Percentiles rank a stretch among this genome's conserved stretches.
These are phyloP conservation scores for Venusia cambrica DNA, from an alignment of 2,888 invertebrate genomes.

Conservation along the genomic window DNA sequence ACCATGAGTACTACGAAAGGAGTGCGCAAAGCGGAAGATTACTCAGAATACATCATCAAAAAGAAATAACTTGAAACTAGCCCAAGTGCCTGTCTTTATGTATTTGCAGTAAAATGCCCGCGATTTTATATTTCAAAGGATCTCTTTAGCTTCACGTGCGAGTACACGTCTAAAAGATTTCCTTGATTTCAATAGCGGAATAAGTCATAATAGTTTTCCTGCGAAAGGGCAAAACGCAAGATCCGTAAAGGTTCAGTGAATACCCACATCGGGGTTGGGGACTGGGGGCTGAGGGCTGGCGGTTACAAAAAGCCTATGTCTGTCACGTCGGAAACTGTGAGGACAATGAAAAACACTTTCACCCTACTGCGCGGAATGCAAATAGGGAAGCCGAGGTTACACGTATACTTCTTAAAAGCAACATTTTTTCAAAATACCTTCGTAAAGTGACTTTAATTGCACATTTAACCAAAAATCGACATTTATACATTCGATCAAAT, in stretches of 20 bases:
- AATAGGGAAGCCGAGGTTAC: conserved; percentile 47
- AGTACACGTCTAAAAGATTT: conserved; percentile 8
- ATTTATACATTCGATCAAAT: no score
- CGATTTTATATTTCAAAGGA: conserved; percentile 7
- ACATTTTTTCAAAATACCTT: conserved; percentile 7
- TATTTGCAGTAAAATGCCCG: no score
- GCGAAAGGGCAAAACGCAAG: conserved; percentile 34
- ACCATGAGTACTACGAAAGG: conserved; percentile 3
- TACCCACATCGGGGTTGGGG: conserved; percentile 21
- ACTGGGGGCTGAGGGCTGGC: conserved; percentile 27
- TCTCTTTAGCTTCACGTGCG: conserved; percentile 8
- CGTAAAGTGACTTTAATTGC: no score
- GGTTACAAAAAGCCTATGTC: conserved; percentile 56
- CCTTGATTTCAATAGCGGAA: conserved; percentile 19
- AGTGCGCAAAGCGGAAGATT: conserved; percentile 7
- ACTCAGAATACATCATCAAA: no score
- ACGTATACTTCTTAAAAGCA: conserved; percentile 4
- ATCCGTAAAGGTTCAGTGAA: conserved; percentile 26
- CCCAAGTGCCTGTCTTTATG: no score
- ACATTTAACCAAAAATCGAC: no score
- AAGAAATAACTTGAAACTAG: no score
- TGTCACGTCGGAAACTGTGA: conserved; percentile 49
- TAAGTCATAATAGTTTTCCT: conserved; percentile 26
- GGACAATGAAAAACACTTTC: conserved; percentile 75
- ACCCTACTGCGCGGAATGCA: conserved; percentile 59